phyloP scores from a whole-genome alignment of 2,113 vertebrate species.

The Bos javanicus region DNA sequence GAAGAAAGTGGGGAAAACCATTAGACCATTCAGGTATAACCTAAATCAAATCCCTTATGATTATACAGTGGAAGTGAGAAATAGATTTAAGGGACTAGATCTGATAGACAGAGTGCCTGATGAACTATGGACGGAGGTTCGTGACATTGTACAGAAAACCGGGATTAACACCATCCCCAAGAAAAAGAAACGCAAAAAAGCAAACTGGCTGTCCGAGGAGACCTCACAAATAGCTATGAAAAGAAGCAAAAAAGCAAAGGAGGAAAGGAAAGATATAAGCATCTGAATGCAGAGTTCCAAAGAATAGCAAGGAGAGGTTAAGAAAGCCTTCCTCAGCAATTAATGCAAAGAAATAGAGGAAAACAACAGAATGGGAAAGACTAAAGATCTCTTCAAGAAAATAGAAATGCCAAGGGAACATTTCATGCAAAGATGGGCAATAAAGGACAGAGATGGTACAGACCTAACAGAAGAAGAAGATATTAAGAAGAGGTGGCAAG shows the following conservation, averaged over 20 bases:
- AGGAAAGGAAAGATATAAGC: not conserved
- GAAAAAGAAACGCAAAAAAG: not conserved
- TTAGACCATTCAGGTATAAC: not conserved
- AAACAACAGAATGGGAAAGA: not conserved
- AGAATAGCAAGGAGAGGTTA: not conserved
- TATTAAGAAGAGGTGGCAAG: not conserved
- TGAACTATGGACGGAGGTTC: not conserved
- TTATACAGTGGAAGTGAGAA: not conserved
- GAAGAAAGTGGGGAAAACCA: not conserved
- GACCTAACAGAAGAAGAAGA: not conserved
- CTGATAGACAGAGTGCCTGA: not conserved
- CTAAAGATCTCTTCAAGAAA: not conserved
- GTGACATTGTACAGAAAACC: not conserved
- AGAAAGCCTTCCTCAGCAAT: not conserved
- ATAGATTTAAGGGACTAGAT: not conserved
- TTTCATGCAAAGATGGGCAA: not conserved
- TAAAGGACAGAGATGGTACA: not conserved
- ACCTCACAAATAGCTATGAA: not conserved
- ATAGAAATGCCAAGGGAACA: not conserved
- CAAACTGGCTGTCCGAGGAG: not conserved
- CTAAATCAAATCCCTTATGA: not conserved
- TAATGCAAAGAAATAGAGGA: not conserved
- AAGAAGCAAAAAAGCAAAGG: not conserved
- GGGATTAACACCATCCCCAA: not conserved
- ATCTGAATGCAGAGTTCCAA: not conserved